phyloP scores from a whole-genome alignment of 2,888 invertebrate species.

The Plemyria rubiginata region DNA sequence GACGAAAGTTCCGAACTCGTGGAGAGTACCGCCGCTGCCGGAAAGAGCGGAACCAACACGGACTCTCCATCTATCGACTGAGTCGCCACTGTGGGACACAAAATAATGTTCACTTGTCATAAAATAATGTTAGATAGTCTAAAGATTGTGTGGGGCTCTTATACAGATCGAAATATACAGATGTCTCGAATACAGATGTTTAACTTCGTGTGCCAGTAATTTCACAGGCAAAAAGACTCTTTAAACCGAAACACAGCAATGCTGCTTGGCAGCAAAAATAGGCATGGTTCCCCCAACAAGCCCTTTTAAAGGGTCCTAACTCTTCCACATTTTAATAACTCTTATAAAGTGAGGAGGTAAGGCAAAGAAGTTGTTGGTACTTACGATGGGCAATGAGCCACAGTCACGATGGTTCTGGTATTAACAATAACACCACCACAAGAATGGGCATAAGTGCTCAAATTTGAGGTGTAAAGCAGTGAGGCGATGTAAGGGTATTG shows the following conservation, averaged over 20 bases:
- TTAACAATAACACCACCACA: neutral
- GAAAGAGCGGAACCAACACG: neutral
- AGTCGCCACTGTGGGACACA: neutral
- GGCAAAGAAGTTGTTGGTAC: neutral
- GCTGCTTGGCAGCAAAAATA: no score
- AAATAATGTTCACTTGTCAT: neutral
- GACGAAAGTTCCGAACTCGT: neutral
- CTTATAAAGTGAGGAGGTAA: neutral
- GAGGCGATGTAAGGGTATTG: neutral
- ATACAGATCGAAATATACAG: no score
- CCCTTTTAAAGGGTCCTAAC: no score
- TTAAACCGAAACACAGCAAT: no score
- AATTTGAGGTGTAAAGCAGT: neutral
- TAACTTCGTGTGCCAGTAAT: no score
- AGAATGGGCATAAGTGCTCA: neutral
- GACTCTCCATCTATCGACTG: neutral
- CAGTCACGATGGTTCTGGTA: neutral
- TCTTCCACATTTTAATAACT: no score
- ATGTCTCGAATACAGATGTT: no score
- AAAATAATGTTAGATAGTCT: no score
- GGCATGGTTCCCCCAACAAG: no score
- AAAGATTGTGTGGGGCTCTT: no score
- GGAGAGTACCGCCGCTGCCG: neutral
- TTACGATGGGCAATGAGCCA: conserved; percentile 1
- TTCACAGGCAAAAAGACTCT: no score